Base-by-base conservation (phyloP, 2,888 invertebrate genomes). In the Lithophane ornitopus region DNA sequence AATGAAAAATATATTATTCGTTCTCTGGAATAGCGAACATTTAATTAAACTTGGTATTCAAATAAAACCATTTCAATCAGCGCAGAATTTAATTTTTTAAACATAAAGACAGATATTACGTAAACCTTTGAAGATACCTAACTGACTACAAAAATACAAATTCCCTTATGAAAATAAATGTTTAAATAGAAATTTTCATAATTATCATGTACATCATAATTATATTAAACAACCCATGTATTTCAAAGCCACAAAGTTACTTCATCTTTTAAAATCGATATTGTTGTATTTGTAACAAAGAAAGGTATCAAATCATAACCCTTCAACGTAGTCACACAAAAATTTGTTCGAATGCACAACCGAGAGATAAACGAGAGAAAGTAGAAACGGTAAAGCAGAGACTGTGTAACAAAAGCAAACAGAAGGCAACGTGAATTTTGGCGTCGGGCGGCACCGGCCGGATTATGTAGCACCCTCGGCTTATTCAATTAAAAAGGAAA, bases 401-500 rank as follows among this genome's bases (percentile, higher is more conserved):
- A 88, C 85, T 89, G 85, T 85, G 80, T 86, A 90, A 92, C 91
- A 91, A 93, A 93, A 93, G 91, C 91, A 92, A 93, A 92, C 91
- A 89, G 87, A 89, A 87, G 87, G 72, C 73, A 88, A 90, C 89
- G 91, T 89, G 92, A 92, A 91, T 91, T 93, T 91, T 82, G 91
- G 91, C 89, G 92, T 90, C 89, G 90, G 89, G 89, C 90, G 91
- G 90, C 87, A 87, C 87, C 90, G 85, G 87, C 89, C 89, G 93
- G 92, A 94, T 94, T 94, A 94, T 90, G 90, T 91, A 91, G 92
- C 93, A 91, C 94, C 93, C 94, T 91, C 92, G 89, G 92, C 92
- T 94, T 94, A 94, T 93, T 94, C 94, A 94, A 94, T 94, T 94
- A 94, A 94, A 93, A 94, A 91, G 90, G 90, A 92, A 92, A 92